Conservation (phyloP, 2,113 vertebrate genomes). For the Micronycteris hirsuta region DNA sequence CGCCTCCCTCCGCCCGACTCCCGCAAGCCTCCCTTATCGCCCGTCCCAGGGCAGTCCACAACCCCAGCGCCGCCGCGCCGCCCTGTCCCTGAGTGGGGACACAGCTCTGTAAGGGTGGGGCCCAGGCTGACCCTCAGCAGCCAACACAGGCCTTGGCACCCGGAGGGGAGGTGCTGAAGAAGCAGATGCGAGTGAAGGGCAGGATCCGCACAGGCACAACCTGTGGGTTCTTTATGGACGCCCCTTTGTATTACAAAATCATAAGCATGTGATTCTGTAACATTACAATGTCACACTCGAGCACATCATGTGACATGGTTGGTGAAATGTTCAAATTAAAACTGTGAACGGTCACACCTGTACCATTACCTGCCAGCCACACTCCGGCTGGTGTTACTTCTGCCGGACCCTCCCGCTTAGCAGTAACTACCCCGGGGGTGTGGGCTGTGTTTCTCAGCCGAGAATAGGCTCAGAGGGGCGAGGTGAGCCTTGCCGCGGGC, state of each 20-base stretch:
- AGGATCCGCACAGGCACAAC: fast-evolving
- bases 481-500: background rate
- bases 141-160: background rate
- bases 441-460: background rate
- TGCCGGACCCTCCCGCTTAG: too few relatives aligned
- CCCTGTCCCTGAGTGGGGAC: background rate
- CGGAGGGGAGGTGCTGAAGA: fast-evolving
- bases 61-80: too few relatives aligned
- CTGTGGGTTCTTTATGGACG: background rate
- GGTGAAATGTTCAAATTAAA: too few relatives aligned
- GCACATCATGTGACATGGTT: too few relatives aligned
- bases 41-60: background rate
- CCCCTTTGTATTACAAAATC: too few relatives aligned
- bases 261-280: too few relatives aligned
- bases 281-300: too few relatives aligned
- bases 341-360: too few relatives aligned
- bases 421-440: too few relatives aligned
- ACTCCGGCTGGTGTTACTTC: too few relatives aligned
- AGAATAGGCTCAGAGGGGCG: background rate
- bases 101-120: background rate
- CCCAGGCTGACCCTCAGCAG: background rate
- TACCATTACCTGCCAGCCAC: too few relatives aligned
- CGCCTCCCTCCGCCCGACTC: background rate
- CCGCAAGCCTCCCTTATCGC: fast-evolving
- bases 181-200: background rate